Base-by-base conservation (phyloP, 2,888 invertebrate genomes). In the Apamea anceps region DNA sequence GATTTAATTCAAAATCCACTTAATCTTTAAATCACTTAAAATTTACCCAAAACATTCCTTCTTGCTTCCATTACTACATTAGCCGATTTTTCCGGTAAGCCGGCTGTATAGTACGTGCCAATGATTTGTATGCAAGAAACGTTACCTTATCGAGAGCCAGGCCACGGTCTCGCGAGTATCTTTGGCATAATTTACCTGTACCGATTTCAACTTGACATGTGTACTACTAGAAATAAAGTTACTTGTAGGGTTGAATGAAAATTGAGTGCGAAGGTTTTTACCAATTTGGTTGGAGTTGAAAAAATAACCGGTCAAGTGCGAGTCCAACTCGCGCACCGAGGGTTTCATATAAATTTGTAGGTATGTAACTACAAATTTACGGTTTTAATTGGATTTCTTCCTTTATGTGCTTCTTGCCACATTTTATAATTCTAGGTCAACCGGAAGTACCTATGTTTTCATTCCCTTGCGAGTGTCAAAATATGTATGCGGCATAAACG, bases 101-200 rank as follows among this genome's bases (percentile, higher is more conserved):
- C 51, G 62, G 48, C 79, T 63, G 8, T 37, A 62, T 10, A 42
- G 15, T 45, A 65, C 51, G 65, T 62, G 37, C 15, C 37, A n/a
- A 51, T 66, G 37, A 80, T 84, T 84, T 15, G 73, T 84, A 84
- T 84, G 84, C 83, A 62, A 57, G 21, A 18, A 62, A 18, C 37
- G 75, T 81, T 73, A 84, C 83, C 75, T 66, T 62, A 80, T 80
- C 21, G 68, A 70, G 57, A 72, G 32, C 70, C 48, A 7, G 32
- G 21, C 12, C 60, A 75, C 80, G 75, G n/a, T 37, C 28, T 60
- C 37, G 54, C 12, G 13, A 45, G 18, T 54, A 68, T 66, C 51
- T 37, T n/a, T 45, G 37, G 37, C 51, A 84, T 75, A 32, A 84
- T 65, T 84, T 70, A 83, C 60, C 57, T 60, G 75, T 68, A 63